Conservation (phyloP, 2,888 invertebrate genomes). For the Frankliniella intonsa region DNA sequence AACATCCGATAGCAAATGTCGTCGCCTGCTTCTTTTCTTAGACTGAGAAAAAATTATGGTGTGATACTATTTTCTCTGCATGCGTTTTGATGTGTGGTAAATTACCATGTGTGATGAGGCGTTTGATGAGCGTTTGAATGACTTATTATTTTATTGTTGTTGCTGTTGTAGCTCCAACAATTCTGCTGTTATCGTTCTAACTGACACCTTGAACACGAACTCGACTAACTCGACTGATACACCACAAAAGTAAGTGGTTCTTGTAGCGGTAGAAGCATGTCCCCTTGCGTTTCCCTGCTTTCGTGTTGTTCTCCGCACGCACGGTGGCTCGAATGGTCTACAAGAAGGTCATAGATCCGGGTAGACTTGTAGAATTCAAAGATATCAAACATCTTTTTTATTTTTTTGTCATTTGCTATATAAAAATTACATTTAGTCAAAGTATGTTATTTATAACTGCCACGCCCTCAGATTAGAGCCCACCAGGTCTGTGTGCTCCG, state of each 20-base stretch:
- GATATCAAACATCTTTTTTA: background rate
- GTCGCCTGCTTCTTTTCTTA: background rate
- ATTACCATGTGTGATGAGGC: background rate
- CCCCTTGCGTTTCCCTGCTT: background rate
- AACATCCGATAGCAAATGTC: background rate
- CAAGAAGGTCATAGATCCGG: too few species aligned
- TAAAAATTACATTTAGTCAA: background rate
- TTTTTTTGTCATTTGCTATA: background rate
- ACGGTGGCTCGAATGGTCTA: background rate
- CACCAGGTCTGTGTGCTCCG: too few species aligned
- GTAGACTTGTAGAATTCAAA: background rate
- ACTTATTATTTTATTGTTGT: slow-evolving; percentile 17
- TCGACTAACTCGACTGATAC: slow-evolving; percentile 15
- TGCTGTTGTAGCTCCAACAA: slow-evolving; percentile 26
- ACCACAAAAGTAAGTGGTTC: slow-evolving; percentile 23
- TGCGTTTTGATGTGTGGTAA: slow-evolving; percentile 8
- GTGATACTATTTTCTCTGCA: background rate
- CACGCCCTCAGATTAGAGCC: too few species aligned
- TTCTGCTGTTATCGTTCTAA: slow-evolving; percentile 23
- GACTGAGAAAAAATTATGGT: too few species aligned
- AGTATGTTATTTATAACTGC: too few species aligned
- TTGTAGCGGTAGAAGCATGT: slow-evolving; percentile 20
- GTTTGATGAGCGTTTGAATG: background rate
- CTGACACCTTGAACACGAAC: slow-evolving; percentile 13
- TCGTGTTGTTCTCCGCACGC: background rate